phyloP scores from a whole-genome alignment of 2,888 invertebrate species.

The Endotricha flammealis region DNA sequence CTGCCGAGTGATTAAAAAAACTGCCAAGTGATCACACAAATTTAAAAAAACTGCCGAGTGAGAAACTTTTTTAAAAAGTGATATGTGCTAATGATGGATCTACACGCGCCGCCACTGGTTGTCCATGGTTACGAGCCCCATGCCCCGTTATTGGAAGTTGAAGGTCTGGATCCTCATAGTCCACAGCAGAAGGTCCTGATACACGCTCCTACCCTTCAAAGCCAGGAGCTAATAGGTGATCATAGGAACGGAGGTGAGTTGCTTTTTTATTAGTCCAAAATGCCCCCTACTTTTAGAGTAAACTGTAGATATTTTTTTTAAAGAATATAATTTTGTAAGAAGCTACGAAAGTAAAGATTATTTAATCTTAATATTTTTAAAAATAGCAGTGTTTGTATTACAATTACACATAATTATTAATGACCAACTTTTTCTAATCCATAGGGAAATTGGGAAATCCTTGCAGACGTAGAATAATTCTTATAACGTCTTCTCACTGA shows the following conservation, averaged over 20 bases:
- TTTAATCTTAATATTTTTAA: background rate
- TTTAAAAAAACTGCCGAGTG: slow-evolving; percentile 2
- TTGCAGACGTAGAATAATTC: too few species aligned
- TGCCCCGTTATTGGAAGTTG: slow-evolving; percentile 65
- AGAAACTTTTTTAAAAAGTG: slow-evolving; percentile 1
- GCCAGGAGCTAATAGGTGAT: slow-evolving; percentile 64
- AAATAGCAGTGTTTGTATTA: too few species aligned
- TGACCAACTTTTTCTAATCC: too few species aligned
- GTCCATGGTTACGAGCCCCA: slow-evolving; percentile 72
- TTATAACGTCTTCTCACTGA: too few species aligned
- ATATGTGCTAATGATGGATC: slow-evolving; percentile 46
- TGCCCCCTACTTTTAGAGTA: too few species aligned
- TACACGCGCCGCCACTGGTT: slow-evolving; percentile 65
- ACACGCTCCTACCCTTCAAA: slow-evolving; percentile 62
- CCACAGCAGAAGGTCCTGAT: slow-evolving; percentile 72
- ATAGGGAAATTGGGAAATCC: too few species aligned
- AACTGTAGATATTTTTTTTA: too few species aligned
- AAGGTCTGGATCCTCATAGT: slow-evolving; percentile 68
- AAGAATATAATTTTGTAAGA: too few species aligned
- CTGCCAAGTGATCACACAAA: slow-evolving; percentile 7
- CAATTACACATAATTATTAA: too few species aligned
- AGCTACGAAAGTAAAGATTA: too few species aligned
- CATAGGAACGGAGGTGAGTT: slow-evolving; percentile 68
- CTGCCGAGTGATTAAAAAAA: background rate
- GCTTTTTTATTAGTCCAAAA: too few species aligned